Evolutionary conservation across 2,888 invertebrate genomes (phyloP), one percentile per base, ranked within the genome.

Genomic region (Craniophora ligustri): DNA sequence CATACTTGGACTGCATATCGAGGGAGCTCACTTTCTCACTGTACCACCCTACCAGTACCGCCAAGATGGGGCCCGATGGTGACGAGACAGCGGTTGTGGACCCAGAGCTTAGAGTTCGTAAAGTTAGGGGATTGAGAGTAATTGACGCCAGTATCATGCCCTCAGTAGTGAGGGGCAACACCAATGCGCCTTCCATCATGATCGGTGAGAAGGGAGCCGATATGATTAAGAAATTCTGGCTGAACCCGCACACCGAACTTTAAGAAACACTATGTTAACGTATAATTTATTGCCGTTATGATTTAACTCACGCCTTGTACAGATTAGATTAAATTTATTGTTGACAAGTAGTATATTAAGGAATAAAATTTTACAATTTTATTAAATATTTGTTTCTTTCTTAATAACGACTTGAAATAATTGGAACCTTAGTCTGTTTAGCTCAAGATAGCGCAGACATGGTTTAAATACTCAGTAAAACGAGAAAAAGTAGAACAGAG

Each of bases 1-100:
- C 93, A 4, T 97, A 96, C 78, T 96, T 96, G 95, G 94, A 93
- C 28, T 97, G 97, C 63, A 95, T 95, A 41, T 87, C 91, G 61
- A 87, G 79, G 53, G 88, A 88, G n/a, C 84, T 93, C 36, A 94
- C 94, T 0, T 92, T 88, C 34, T 94, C 94, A 0, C 91, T 94
- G 59, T 94, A 94, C 63, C 94, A 95, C 68, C 94, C 94, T 64
- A 93, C 92, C 5, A 93, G 94, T 53, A 94, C 94, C 0, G 92
- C 89, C 60, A 92, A 93, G 67, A 94, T 95, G 94, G 94, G 94
- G 0, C 92, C 92, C 0, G 71, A 69, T 0, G 77, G 78, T 15
- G 94, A 94, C 65, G 83, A 90, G 10, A 87, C 83, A 1, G 91
- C 94, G 1, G 94, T 94, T 0, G 94, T 95, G 1, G 94, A 94